Evolutionary conservation across 2,797 vertebrate species (phyloP), one percentile per base, ranked within the genome.

Genomic region (Morus bassanus): DNA sequence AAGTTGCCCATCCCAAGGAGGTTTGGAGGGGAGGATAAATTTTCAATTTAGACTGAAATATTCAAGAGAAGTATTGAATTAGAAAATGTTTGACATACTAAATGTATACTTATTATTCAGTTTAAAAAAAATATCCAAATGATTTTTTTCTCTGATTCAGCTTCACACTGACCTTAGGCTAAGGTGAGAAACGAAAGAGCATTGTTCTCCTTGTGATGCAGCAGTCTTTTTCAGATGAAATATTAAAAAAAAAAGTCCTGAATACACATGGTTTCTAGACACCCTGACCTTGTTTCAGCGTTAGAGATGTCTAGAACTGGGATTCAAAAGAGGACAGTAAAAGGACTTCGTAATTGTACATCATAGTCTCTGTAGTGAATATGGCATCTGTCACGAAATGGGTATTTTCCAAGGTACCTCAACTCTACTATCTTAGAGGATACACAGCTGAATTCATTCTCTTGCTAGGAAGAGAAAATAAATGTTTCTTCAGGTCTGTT

Each of bases 1-100:
- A 76, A 50, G 3, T 65, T 65, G 25, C 30, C 16, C 24, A 59
- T 35, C 30, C 43, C 15, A 37, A 72, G 50, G 25, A 69, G 6
- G 5, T 69, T 81, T 0, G 0, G 8, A 21, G 22, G 6, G 18
- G 6, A 45, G 1, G 2, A 64, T 25, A 73, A n/a, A 76, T 81
- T 85, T 93, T 90, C 35, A 48, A 6, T 67, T 91, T 64, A 77
- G 7, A 67, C 19, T 79, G 59, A 92, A 76, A 11, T 59, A 48
- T 39, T 37, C 22, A 51, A 79, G 33, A 86, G 23, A 83, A 79
- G 4, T 23, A 16, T 70, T 76, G 35, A 89, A 82, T 59, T 77
- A 70, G 18, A 86, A 84, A 88, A 73, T 51, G 1, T 61, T 76
- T 87, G 28, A 48, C 16, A 35, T 51, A 39, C 5, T 78, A 84